Conservation (phyloP, 2,797 vertebrate genomes). For the Halcyon chelicuti region DNA sequence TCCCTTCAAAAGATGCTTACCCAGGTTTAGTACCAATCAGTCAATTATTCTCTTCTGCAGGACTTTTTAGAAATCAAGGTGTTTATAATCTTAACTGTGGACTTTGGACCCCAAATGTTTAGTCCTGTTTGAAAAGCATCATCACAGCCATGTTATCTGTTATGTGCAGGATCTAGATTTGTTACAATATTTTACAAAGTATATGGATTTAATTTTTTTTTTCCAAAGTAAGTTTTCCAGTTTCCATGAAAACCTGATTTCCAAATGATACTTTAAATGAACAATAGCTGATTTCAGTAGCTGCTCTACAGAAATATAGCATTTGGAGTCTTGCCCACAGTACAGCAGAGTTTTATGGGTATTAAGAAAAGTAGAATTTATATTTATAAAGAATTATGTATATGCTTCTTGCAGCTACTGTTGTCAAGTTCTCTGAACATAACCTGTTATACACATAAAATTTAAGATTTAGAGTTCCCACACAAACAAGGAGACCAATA, state of each 20-base stretch:
- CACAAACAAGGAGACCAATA: not conserved
- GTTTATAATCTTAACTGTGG: not conserved
- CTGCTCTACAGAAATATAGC: not conserved
- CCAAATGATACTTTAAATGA: slow-evolving; percentile 8
- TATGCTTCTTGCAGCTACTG: not conserved
- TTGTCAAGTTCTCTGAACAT: not conserved
- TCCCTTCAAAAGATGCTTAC: not conserved
- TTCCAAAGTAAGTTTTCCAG: not conserved
- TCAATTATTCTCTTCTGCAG: not conserved
- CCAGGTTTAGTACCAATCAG: not conserved
- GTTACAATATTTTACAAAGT: not conserved
- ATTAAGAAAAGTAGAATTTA: slow-evolving; percentile 1
- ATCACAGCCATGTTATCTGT: not conserved
- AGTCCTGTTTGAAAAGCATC: not conserved
- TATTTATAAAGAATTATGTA: not conserved
- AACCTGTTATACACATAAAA: not conserved
- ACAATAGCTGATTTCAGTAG: not conserved
- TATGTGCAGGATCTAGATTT: not conserved
- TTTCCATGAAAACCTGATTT: not conserved
- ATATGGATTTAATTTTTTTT: not conserved
- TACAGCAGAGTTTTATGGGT: not conserved
- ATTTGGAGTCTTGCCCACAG: slow-evolving; percentile 1
- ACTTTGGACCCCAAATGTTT: not conserved
- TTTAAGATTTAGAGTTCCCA: not conserved
- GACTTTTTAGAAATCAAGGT: not conserved